Base-by-base conservation (phyloP, 2,888 invertebrate species). In the Caenorhabditis sp. region DNA sequence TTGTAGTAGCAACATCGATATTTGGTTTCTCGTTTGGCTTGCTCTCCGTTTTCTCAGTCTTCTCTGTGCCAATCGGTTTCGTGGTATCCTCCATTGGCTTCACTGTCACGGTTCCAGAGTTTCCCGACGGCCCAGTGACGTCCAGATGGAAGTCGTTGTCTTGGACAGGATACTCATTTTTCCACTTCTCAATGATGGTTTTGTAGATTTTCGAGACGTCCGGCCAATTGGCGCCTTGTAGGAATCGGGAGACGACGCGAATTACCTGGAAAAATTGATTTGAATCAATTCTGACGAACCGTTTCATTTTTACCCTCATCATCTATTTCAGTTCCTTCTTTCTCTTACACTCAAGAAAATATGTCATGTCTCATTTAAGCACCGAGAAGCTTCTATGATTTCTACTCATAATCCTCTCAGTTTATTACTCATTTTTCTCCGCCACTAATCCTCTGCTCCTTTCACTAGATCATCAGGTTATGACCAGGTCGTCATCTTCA, bases 191-290 rank as follows among this genome's bases (percentile, higher is more conserved):
- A 8, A 99, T 98, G 41, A 98, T 96, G 79, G 97, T 94, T 93
- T 98, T 98, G 68, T 99, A 93, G 84, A 99, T 98, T 94, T 97
- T 96, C 91, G 98, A 94, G 0, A 98, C 96, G 93, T 99, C 98
- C 92, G 96, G 96, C 95, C 97, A 98, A 93, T 97, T 95, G 14
- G 95, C 94, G 4, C 97, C 96, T 94, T 98, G 97, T 58, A 98
- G 95, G 93, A 97, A 97, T 93, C 96, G 96, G 72, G 96, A 96
- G 89, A 98, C 96, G 28, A 96, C 96, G 59, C 96, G 94, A 80
- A 98, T 94, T n/a, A 99, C 94, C 91, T 91, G 81, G 59, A 86
- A 84, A 63, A 49, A 19, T 14, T 2, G 31, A 35, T 35, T 35
- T 35, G n/a, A n/a, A n/a, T n/a, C n/a, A n/a, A n/a, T n/a, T n/a